Base-by-base conservation (phyloP, 2,888 invertebrate genomes). In the Pristionchus arcanus region DNA sequence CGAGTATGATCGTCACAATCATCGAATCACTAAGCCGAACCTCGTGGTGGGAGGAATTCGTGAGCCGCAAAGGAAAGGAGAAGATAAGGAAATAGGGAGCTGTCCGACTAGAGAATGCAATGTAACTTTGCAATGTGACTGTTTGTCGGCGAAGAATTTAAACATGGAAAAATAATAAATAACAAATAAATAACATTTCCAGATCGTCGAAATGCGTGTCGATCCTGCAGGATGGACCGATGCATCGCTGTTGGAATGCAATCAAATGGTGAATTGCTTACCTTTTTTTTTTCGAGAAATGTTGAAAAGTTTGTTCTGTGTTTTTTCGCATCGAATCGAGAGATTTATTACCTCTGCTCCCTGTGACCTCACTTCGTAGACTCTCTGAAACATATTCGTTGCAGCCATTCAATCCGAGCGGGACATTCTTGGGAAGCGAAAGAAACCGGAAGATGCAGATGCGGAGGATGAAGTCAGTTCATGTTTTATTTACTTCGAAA, bases 181-280 rank as follows among this genome's bases (percentile, higher is more conserved):
- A n/a, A n/a, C n/a, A n/a, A 59, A 19, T 25, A 59, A 59, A 59
- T 59, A 19, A 16, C 1, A 21, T n/a, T 92, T 94, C 66, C 90
- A 94, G 94, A 94, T 89, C 92, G 94, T 89, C 89, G 94, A 88
- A 94, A 94, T 90, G 92, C 93, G 21, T 94, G 94, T 84, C 90
- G 94, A 71, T 92, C 94, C 0, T 94, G 94, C 90, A 91, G 94
- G 55, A 90, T 94, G 25, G 91, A 92, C 59, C 91, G 92, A 88
- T 94, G 94, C 84, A 89, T 94, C 13, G 91, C 90, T 59, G 93
- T 94, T 11, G 94, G 94, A 53, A 94, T 94, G 94, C 93, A 94
- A 88, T 90, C 92, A 28, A 92, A 90, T 89, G 92, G 92, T 93
- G 11, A 53, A 89, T 88, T n/a, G n/a, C n/a, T n/a, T n/a, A n/a